phyloP scores from a whole-genome alignment of 2,888 invertebrate genomes.

The Cactoblastis cactorum region DNA sequence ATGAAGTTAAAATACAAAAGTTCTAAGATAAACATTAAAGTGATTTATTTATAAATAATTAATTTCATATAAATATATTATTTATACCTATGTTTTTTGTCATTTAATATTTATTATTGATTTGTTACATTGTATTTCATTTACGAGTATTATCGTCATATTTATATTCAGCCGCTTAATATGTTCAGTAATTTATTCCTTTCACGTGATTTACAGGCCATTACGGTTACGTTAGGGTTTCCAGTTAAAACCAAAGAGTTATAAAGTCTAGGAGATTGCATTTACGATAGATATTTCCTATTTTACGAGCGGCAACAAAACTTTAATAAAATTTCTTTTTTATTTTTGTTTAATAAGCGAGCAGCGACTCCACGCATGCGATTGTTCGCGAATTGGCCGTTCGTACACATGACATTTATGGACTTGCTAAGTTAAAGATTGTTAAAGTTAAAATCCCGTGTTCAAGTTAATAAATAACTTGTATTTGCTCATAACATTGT shows the following conservation, averaged over 20 bases:
- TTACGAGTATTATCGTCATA: slow-evolving; percentile 50
- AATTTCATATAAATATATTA: background rate
- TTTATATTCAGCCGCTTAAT: slow-evolving; percentile 51
- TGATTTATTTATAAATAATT: background rate
- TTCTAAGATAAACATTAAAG: too few relatives aligned
- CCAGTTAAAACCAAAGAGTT: slow-evolving; percentile 51
- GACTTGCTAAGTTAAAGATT: slow-evolving; percentile 29
- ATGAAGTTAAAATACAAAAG: too few relatives aligned
- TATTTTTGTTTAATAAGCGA: slow-evolving; percentile 36
- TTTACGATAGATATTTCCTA: slow-evolving; percentile 58
- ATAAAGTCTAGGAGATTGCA: slow-evolving; percentile 56
- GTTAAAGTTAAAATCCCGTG: slow-evolving; percentile 25
- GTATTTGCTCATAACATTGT: slow-evolving; percentile 27
- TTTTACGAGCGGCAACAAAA: slow-evolving; percentile 55
- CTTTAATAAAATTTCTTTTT: slow-evolving; percentile 44
- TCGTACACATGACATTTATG: slow-evolving; percentile 28
- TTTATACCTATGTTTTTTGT: slow-evolving; percentile 2
- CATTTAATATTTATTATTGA: slow-evolving; percentile 9
- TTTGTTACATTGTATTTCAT: slow-evolving; percentile 44
- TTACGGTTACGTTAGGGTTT: slow-evolving; percentile 55
- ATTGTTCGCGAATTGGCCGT: slow-evolving; percentile 25
- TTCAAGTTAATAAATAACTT: slow-evolving; percentile 16
- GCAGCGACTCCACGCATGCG: slow-evolving; percentile 27
- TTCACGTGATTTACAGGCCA: slow-evolving; percentile 62
- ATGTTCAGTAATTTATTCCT: slow-evolving; percentile 62